A percentile compares a stretch with the other conserved stretches of the same genome.
These are phyloP conservation scores for Drepanosiphum platanoidis DNA, from an alignment of 2,888 invertebrate genomes.

Conservation along the genomic window DNA sequence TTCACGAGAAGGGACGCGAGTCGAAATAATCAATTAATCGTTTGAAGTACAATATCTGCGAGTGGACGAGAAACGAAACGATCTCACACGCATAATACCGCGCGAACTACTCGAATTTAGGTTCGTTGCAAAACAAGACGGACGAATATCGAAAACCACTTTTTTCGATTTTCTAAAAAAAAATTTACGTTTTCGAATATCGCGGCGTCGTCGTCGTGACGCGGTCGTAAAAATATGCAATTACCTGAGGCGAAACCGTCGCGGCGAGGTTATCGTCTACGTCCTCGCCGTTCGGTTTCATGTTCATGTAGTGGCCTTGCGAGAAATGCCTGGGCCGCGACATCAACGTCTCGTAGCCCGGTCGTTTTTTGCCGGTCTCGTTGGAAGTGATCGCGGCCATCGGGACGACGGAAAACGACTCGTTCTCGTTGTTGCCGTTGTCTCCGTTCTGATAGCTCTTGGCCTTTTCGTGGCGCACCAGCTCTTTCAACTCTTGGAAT, in stretches of 20 bases:
- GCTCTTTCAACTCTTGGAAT: constrained; percentile 82
- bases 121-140: too few species aligned
- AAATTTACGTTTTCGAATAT: too few species aligned
- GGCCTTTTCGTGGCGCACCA: constrained; percentile 80
- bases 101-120: too few species aligned
- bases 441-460: not conserved
- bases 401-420: not conserved
- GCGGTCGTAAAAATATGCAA: too few species aligned
- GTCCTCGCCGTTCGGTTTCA: constrained; percentile 1
- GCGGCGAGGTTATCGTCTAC: not conserved
- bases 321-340: constrained; percentile 49
- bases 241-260: constrained; percentile 19
- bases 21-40: too few species aligned
- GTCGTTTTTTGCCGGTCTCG: constrained; percentile 39
- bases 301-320: constrained; percentile 42
- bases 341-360: constrained; percentile 49
- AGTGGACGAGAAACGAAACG: too few species aligned
- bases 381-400: not conserved
- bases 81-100: too few species aligned
- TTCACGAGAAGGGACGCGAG: too few species aligned
- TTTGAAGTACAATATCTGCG: too few species aligned
- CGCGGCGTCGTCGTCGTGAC: too few species aligned
- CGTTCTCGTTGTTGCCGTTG: not conserved
- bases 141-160: too few species aligned
- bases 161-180: too few species aligned